Conservation (phyloP, 2,113 vertebrate genomes). For the Notothenia coriiceps region DNA sequence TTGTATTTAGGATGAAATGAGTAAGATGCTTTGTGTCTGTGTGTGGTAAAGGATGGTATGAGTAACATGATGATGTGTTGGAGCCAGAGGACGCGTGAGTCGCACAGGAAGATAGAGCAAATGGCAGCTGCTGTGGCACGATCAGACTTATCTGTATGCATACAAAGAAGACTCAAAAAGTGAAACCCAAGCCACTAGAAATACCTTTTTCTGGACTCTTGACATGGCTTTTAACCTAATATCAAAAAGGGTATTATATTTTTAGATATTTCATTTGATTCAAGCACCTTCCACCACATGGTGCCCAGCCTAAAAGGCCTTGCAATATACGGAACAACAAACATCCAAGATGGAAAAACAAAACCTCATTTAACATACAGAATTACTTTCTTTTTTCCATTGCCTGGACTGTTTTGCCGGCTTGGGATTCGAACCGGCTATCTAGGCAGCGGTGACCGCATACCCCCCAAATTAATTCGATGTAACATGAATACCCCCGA, state of each 20-base stretch:
- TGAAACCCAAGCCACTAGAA: background rate
- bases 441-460: no score
- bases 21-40: conserved; percentile 47
- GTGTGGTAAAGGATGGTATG: conserved; percentile 42
- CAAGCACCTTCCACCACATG: background rate
- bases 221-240: background rate
- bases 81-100: conserved; percentile 69
- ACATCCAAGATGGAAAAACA: background rate
- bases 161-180: conserved; percentile 11
- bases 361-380: background rate
- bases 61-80: conserved; percentile 54
- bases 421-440: no score
- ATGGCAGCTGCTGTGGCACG: conserved; percentile 34
- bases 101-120: conserved; percentile 31
- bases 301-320: background rate
- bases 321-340: no score
- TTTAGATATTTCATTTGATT: no score
- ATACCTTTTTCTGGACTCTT: background rate
- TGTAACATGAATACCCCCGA: no score
- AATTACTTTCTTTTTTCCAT: background rate
- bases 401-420: no score
- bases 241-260: no score
- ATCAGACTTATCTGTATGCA: background rate
- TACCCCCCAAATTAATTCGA: no score
- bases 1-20: conserved; percentile 55